Base-by-base conservation (phyloP, 2,888 invertebrate genomes). In the Drosophila anceps region DNA sequence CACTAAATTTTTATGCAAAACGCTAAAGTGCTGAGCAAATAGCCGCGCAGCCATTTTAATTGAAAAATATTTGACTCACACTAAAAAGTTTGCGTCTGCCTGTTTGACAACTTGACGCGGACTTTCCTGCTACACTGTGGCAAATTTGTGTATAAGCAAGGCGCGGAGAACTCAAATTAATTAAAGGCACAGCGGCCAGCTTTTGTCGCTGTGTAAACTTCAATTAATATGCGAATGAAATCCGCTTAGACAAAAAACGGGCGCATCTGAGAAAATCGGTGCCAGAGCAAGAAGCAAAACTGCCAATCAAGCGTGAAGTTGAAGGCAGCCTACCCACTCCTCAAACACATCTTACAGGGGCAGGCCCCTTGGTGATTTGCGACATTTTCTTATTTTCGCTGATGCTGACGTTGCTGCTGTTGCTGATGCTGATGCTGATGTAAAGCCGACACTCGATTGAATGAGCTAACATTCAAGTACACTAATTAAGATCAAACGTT, bases 401-500 rank as follows among this genome's bases (percentile, higher is more conserved):
- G 84, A 76, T 71, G 75, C 55, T 65, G 63, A n/a, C 53, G 73
- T 13, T 50, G 50, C 12, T 31, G 29, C 29, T 48, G 29, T 3
- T 37, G 81, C 84, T 48, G 29, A 0, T 31, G 31, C 12, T 31
- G 50, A 10, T 48, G 84, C 86, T 84, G 84, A 82, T 84, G 84
- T 87, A 86, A 84, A 84, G 82, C 79, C 76, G 82, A 77, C 83
- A 82, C 76, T 88, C 77, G 72, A 85, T 68, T 78, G 66, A 71
- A 62, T 54, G 70, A 60, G 53, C 68, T 51, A 73, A 79, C 81
- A 76, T 74, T 88, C 82, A 80, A 86, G 86, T 88, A 85, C 76
- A 85, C 86, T 88, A 86, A 86, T 86, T 88, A 88, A 85, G 86
- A 86, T 86, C 86, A 86, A 86, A 86, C 86, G 86, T 71, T 86